Evolutionary conservation across 2,888 invertebrate genomes (phyloP), one percentile per base, ranked within the genome.

Genomic region (Unio pictorum): DNA sequence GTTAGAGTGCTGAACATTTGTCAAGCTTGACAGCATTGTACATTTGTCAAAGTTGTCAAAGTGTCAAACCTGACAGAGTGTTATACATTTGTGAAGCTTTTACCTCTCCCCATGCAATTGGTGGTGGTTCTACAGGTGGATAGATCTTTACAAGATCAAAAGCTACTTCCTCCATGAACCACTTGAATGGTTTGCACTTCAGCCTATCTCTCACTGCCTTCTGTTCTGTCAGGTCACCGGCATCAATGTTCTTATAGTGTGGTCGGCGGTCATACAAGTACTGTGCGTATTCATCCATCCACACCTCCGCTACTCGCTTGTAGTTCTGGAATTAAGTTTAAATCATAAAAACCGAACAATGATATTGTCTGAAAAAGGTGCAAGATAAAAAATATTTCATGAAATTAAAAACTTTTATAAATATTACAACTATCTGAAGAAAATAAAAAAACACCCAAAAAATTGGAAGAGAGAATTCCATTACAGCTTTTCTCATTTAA

Each of bases 261-360:
- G 97, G 95, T 55, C 95, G 92, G 0, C 96, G 92, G 74, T 91
- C 90, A 91, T 98, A 98, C 67, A 99, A 89, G 87, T 93, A 94
- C 80, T 97, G 92, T 3, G 95, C 95, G 89, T 97, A 99, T 85
- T 98, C 98, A 88, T 99, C 98, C 98, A 99, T 98, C 98, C 98
- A 99, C 3, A 98, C 98, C 84, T 96, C 96, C 68, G 97, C 97
- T 0, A 98, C 97, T 72, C 98, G 93, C 60, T 94, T 93, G 90
- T 96, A 96, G 90, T 98, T 98, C 95, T 95, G 60, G n/a, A 69
- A 69, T 34, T 1, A 28, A 15, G 34, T 7, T n/a, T 8, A 63
- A 63, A 11, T 45, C 11, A 11, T 54, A 23, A 65, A 5, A 34
- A n/a, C 18, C 4, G 17, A 30, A 58, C 11, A 4, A 64, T 23